Evolutionary conservation across 1,140 invertebrate species (phyloP).

Genomic region (Theocolax elegans): DNA sequence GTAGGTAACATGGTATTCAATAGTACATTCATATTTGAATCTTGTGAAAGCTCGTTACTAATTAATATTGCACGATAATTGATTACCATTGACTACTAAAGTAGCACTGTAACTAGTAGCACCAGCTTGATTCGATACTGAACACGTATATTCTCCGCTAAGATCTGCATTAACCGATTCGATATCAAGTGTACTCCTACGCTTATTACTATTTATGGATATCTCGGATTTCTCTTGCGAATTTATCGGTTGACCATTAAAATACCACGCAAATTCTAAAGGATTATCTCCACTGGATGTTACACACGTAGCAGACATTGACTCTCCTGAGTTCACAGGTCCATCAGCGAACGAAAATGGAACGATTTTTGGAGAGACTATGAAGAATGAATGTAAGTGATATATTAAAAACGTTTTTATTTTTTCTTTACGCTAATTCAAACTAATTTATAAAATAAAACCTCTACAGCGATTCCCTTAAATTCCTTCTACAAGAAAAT

Average conservation of each 20-base stretch:
- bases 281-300: conserved; percentile 78
- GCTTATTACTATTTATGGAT: conserved; percentile 67
- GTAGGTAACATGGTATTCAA: neutral
- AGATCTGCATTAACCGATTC: conserved; percentile 70
- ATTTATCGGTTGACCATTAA: conserved; percentile 66
- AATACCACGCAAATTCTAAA: conserved; percentile 74
- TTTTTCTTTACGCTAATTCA: too few species aligned
- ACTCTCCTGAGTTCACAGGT: conserved; percentile 72
- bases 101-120: conserved; percentile 71
- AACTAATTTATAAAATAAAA: too few species aligned
- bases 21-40: too few species aligned
- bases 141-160: conserved; percentile 73
- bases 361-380: conserved; percentile 69
- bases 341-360: conserved; percentile 72
- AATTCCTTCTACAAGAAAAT: too few species aligned
- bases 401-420: neutral
- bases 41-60: neutral
- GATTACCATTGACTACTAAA: conserved; percentile 74
- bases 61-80: conserved; percentile 71
- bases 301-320: conserved; percentile 72
- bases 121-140: conserved; percentile 75
- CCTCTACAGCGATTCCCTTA: too few species aligned
- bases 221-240: conserved; percentile 55
- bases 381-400: conserved; percentile 36
- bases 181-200: conserved; percentile 71